A percentile compares a stretch with the other conserved stretches of the same genome.
Conservation (phyloP, 2,113 vertebrate genomes). For the Vimba vimba region DNA sequence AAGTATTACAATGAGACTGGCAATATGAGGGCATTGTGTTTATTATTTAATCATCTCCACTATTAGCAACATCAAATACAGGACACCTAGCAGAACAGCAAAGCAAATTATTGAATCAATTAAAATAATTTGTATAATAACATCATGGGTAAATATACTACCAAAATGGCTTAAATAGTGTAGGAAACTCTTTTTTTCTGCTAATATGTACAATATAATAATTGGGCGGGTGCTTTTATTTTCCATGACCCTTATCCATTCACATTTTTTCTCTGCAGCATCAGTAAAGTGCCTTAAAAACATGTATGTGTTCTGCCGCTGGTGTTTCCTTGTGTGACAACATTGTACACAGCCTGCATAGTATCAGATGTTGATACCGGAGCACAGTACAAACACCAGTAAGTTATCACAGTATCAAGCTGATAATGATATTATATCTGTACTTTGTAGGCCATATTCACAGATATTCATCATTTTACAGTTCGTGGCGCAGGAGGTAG, state of each 20-base stretch:
- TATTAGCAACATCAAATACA: neutral
- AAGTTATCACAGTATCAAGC: neutral
- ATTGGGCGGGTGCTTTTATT: neutral
- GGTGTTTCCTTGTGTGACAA: neutral
- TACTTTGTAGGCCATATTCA: neutral
- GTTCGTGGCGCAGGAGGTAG: slow-evolving; percentile 73
- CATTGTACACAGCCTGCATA: too few species aligned
- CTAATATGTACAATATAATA: too few species aligned
- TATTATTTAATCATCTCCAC: neutral
- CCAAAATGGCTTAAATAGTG: neutral
- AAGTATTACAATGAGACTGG: neutral
- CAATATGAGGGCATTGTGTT: neutral
- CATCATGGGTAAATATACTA: neutral
- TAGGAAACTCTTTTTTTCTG: neutral
- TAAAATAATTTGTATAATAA: neutral
- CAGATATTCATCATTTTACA: slow-evolving; percentile 60
- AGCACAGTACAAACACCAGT: too few species aligned
- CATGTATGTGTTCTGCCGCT: neutral
- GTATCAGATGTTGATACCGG: too few species aligned
- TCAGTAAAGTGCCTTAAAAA: neutral
- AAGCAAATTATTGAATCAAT: neutral
- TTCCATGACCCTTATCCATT: neutral
- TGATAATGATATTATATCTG: too few species aligned
- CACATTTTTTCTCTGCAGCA: neutral
- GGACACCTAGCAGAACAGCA: neutral